Percentiles rank a stretch among this genome's conserved stretches.
Conservation (phyloP, 2,888 invertebrate species). For the Caprella mutica region DNA sequence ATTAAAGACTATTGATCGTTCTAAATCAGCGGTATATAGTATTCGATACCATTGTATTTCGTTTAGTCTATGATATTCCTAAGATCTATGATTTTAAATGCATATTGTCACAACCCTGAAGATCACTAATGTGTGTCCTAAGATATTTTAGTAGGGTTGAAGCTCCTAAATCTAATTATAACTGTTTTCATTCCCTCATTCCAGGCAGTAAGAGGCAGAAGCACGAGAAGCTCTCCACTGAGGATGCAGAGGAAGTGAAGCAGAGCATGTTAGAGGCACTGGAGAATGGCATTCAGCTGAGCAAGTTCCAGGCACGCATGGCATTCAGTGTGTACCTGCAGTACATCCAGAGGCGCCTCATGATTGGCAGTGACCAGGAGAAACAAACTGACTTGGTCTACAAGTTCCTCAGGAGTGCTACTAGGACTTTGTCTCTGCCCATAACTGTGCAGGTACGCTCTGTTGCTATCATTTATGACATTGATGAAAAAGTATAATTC, state of each 20-base stretch:
- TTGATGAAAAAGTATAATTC: too few species aligned
- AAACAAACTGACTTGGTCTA: conserved; percentile 50
- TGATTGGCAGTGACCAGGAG: conserved; percentile 34
- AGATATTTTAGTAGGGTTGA: too few species aligned
- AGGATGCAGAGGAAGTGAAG: conserved; percentile 27
- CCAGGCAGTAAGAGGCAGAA: conserved; percentile 40
- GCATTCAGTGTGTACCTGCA: conserved; percentile 66
- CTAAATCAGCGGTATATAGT: too few species aligned
- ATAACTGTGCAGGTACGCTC: conserved; percentile 48
- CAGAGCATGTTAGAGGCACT: conserved; percentile 48
- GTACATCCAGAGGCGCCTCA: conserved; percentile 56
- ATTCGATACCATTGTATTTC: too few species aligned
- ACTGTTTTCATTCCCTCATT: too few species aligned
- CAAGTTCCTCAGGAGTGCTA: conserved; percentile 62
- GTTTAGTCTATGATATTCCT: too few species aligned
- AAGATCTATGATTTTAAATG: too few species aligned
- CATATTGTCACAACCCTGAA: too few species aligned
- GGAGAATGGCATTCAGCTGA: conserved; percentile 53
- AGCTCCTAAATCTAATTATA: too few species aligned
- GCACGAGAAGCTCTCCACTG: conserved; percentile 38
- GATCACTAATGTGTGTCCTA: too few species aligned
- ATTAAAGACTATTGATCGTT: too few species aligned
- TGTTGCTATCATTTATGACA: too few species aligned
- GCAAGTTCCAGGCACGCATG: conserved; percentile 54
- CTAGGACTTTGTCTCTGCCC: conserved; percentile 58